Conservation (phyloP, 2,797 vertebrate genomes). For the Nyctalus aviator region DNA sequence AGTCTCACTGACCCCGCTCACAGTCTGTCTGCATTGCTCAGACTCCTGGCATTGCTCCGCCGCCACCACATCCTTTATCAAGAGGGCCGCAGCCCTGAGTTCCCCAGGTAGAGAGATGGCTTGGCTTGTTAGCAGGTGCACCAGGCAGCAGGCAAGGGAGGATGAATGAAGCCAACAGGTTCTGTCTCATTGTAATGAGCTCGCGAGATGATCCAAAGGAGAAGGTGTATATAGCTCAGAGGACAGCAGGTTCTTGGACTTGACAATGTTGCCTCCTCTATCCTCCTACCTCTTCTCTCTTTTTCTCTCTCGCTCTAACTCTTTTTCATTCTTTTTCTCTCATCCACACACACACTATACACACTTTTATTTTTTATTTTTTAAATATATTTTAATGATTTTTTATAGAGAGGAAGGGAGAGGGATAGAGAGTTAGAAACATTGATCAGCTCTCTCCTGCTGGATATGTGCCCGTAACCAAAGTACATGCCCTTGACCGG, state of each 20-base stretch:
- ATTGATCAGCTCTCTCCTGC: too few relatives aligned
- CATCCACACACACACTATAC: too few relatives aligned
- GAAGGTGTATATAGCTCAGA: not conserved
- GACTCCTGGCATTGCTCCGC: not conserved
- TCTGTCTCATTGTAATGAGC: not conserved
- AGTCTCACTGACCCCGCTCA: not conserved
- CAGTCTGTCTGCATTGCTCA: too few relatives aligned
- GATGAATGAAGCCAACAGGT: not conserved
- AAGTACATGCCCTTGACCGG: too few relatives aligned
- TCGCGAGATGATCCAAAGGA: not conserved
- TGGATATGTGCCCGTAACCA: too few relatives aligned
- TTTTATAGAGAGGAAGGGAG: too few relatives aligned
- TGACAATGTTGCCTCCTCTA: not conserved
- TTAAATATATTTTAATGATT: too few relatives aligned
- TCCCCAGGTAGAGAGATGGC: not conserved
- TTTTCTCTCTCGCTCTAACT: not conserved
- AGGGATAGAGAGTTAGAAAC: too few relatives aligned
- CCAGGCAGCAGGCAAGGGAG: not conserved
- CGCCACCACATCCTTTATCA: not conserved
- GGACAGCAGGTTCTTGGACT: not conserved
- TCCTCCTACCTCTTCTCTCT: not conserved
- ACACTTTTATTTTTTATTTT: too few relatives aligned
- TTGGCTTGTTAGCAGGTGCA: not conserved
- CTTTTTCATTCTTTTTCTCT: conserved; percentile 20
- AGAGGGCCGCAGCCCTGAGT: not conserved